Base-by-base conservation (phyloP, 2,888 invertebrate species). In the Antheraea assamensis region DNA sequence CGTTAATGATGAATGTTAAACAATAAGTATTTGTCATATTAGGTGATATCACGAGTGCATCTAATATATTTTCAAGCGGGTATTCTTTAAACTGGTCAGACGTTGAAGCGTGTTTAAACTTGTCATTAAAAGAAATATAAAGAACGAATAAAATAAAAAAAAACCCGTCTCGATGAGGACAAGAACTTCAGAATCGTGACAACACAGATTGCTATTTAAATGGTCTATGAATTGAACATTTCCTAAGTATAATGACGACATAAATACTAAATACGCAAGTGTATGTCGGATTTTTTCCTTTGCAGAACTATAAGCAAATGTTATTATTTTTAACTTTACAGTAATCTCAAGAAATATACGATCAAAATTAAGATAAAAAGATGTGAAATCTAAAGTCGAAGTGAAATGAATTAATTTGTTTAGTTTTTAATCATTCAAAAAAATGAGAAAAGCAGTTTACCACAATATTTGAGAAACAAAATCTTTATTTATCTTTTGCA, bases 1-100 rank as follows among this genome's bases (percentile, higher is more conserved):
- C 89, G 89, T 81, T 88, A 83, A 89, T 90, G 91, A 92, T 92
- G 88, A 91, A 91, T 93, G 90, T 85, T 82, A 79, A 81, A 88
- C 87, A 88, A 92, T 90, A 87, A 86, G 83, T 88, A 87, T 84
- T 82, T 84, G 89, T 89, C 89, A 86, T 87, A 90, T 91, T 91
- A 90, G 85, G 80, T 81, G 80, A 85, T 83, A 86, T 84, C 79
- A 82, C 77, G 74, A 78, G 77, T 83, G 86, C 89, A 90, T 89
- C 86, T 89, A 89, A 90, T 89, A 81, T 55, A 71, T 79, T 79
- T 80, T 83, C 85, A 84, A 82, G 83, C 79, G 82, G 83, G 85
- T 83, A 85, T 85, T 86, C 85, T 85, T 82, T 87, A 88, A 86
- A 83, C 84, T 85, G 85, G 87, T 86, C 85, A 84, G 83, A 83